Percentiles rank a stretch among this genome's conserved stretches.
Evolutionary conservation across 2,888 invertebrate genomes (phyloP).

Genomic region (Sycophila texana): DNA sequence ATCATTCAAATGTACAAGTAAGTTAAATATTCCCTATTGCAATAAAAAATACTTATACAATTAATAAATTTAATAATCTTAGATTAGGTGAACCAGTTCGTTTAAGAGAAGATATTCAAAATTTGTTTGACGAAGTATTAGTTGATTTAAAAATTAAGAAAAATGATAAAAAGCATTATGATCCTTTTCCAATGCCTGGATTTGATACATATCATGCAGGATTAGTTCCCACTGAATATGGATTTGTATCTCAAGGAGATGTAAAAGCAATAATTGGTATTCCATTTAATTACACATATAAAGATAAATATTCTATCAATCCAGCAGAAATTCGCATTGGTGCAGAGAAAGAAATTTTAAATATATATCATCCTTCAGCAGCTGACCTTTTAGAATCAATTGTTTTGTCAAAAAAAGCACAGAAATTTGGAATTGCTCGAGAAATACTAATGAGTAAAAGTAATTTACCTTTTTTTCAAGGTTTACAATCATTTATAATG

Average conservation of each 20-base stretch:
- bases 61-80: slow-evolving; percentile 32
- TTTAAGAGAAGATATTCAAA: slow-evolving; percentile 76
- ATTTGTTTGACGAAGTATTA: slow-evolving; percentile 79
- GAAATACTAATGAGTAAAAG: slow-evolving; percentile 83
- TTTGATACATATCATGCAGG: slow-evolving; percentile 86
- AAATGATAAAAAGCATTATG: slow-evolving; percentile 76
- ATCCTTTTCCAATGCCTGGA: slow-evolving; percentile 85
- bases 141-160: slow-evolving; percentile 79
- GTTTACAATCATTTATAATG: slow-evolving; percentile 64
- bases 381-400: slow-evolving; percentile 81
- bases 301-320: slow-evolving; percentile 78
- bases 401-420: slow-evolving; percentile 86
- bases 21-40: slow-evolving; percentile 61
- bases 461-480: slow-evolving; percentile 78
- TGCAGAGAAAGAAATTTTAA: slow-evolving; percentile 78
- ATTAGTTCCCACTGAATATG: slow-evolving; percentile 76
- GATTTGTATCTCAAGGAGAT: slow-evolving; percentile 65
- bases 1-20: slow-evolving; percentile 83
- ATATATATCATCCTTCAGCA: slow-evolving; percentile 82
- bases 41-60: background rate
- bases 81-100: slow-evolving; percentile 81
- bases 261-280: slow-evolving; percentile 81
- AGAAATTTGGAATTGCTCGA: slow-evolving; percentile 87
- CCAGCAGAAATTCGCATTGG: slow-evolving; percentile 78
- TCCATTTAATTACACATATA: slow-evolving; percentile 84